Evolutionary conservation across 1,140 invertebrate genomes (phyloP).

Genomic region (Calephelis nemesis): DNA sequence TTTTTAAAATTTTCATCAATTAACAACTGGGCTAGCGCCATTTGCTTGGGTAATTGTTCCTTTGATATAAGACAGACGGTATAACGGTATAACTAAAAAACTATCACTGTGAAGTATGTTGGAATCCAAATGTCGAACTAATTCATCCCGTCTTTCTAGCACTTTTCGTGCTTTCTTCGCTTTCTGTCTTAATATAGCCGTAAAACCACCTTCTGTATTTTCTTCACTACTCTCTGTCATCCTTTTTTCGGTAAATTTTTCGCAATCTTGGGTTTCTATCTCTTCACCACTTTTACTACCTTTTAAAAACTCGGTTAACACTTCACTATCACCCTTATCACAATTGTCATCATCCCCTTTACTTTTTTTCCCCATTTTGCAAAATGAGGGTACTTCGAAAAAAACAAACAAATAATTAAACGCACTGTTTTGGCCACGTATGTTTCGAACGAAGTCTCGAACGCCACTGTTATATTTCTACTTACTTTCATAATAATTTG

Average conservation of each 20-base stretch:
- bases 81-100: no score
- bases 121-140: neutral
- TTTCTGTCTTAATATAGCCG: neutral
- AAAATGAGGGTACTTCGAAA: neutral
- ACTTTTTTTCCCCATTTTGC: neutral
- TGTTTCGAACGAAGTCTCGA: neutral
- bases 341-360: neutral
- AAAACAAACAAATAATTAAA: neutral
- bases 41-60: neutral
- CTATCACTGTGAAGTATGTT: neutral
- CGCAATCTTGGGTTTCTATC: neutral
- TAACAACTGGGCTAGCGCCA: constrained; percentile 33
- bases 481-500: no score
- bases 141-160: neutral
- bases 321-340: neutral
- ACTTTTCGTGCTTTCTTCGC: neutral
- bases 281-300: neutral
- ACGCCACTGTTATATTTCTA: neutral
- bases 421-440: neutral
- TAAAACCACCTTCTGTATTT: neutral
- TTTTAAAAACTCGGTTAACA: neutral
- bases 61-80: neutral
- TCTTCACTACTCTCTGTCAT: constrained; percentile 2
- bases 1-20: constrained; percentile 30
- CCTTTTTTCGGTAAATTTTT: neutral